Percentiles rank a stretch among this genome's conserved stretches.
Conservation (phyloP, 2,888 invertebrate genomes). For the Drosophila kuntzei region DNA sequence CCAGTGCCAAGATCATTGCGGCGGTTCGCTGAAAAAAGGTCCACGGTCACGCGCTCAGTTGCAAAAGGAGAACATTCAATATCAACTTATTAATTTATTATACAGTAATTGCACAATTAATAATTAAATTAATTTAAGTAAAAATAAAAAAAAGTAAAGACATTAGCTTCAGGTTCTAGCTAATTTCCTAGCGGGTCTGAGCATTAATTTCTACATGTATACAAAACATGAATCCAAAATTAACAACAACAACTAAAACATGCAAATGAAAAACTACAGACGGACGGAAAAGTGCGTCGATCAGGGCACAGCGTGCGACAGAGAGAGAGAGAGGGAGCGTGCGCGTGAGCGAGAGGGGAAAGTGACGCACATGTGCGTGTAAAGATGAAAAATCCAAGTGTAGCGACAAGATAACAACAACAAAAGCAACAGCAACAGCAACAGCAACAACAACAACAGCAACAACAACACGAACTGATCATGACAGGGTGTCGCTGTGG, state of each 20-base stretch:
- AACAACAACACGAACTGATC: constrained; percentile 43
- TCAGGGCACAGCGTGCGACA: constrained; percentile 20
- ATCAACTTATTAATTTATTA: neutral
- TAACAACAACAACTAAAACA: constrained; percentile 32
- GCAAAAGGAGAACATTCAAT: constrained; percentile 29
- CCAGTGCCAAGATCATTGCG: constrained; percentile 78
- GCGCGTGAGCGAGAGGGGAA: constrained; percentile 21
- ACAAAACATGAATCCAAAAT: constrained; percentile 35
- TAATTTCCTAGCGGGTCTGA: constrained; percentile 36
- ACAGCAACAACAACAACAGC: neutral
- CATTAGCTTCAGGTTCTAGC: neutral
- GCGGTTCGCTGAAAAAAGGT: constrained; percentile 57
- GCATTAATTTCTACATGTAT: neutral
- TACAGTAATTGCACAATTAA: neutral
- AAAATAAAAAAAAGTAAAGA: neutral
- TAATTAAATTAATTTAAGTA: neutral
- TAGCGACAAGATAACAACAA: constrained; percentile 20
- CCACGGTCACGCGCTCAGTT: constrained; percentile 72
- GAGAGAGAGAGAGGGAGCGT: constrained; percentile 16
- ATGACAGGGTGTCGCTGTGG: constrained; percentile 62
- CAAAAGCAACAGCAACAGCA: neutral
- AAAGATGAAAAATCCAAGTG: constrained; percentile 53
- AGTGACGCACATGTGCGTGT: constrained; percentile 67
- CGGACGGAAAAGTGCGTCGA: constrained; percentile 45
- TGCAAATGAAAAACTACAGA: constrained; percentile 42